Base-by-base conservation (phyloP, 2,888 invertebrate genomes). In the Leptodirus hochenwartii region DNA sequence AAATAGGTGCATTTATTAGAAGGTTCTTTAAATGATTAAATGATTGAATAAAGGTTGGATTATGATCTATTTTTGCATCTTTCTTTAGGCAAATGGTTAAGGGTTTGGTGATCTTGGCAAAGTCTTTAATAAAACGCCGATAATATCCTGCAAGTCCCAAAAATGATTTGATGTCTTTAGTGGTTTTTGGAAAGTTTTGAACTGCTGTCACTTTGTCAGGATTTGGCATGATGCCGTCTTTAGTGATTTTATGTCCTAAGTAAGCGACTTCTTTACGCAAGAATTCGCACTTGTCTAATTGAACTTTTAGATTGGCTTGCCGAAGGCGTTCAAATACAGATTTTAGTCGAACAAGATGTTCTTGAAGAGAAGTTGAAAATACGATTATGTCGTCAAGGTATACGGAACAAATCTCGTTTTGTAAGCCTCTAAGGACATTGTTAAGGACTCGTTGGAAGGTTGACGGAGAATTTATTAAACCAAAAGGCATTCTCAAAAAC, bases 401-500 rank as follows among this genome's bases (percentile, higher is more conserved):
- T 3, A 42, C 37, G 4, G 38, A 34, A 9, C 41, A 35, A 13
- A 36, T 34, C 22, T 35, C 29, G 5, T 24, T 33, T 29, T 33
- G 32, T 3, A 41, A 16, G 2, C 33, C 41, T 11, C 29, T 8
- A 5, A 44, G 24, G 8, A 43, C 32, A 27, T 29, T 29, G 22
- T 41, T 37, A 43, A 42, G 45, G 1, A 41, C 32, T 10, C 41
- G 22, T 26, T 41, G 43, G 24, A 44, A 42, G 2, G 42, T 45
- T 10, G 32, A 25, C 1, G 43, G 44, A 3, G 44, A 41, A 20
- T 42, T 43, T 30, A 42, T 44, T 23, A 47, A 24, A 2, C 43
- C 45, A 30, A 46, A 43, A 1, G 41, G 42, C 43, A 48, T 43
- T 17, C 43, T 24, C 2, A 30, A 23, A 27, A 35, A 47, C 33